Percentiles rank a stretch among this genome's conserved stretches.
These are phyloP conservation scores for Drosophila atripex DNA, from an alignment of 2,888 invertebrate genomes.

Conservation along the genomic window DNA sequence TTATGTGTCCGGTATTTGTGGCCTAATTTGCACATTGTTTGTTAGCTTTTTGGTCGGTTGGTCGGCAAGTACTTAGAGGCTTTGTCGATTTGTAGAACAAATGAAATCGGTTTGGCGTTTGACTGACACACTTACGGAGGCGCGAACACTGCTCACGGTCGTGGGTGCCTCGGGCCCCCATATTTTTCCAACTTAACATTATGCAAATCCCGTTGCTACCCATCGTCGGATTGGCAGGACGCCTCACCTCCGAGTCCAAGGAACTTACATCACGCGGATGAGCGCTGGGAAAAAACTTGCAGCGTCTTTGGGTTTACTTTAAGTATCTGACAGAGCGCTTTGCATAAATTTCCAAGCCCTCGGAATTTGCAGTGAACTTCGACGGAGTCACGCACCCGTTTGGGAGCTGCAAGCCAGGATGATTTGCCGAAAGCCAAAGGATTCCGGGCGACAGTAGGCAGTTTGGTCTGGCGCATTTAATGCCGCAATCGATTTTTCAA, in stretches of 20 bases:
- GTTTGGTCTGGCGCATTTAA: constrained; percentile 60
- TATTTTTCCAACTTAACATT: neutral
- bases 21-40: constrained; percentile 43
- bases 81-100: constrained; percentile 32
- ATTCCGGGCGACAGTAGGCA: constrained; percentile 70
- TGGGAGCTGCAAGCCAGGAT: constrained; percentile 52
- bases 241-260: neutral
- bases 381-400: constrained; percentile 72
- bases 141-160: neutral
- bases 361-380: constrained; percentile 60
- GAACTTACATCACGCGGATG: constrained; percentile 29
- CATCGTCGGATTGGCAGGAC: constrained; percentile 12
- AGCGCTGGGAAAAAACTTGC: constrained; percentile 36
- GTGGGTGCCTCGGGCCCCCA: neutral
- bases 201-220: constrained; percentile 33
- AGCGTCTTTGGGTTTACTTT: constrained; percentile 67
- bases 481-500: constrained; percentile 77
- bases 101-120: constrained; percentile 9
- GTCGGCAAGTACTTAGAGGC: constrained; percentile 25
- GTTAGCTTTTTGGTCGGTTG: constrained; percentile 36
- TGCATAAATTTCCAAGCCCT: constrained; percentile 67
- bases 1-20: constrained; percentile 9
- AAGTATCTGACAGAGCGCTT: constrained; percentile 75
- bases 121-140: neutral
- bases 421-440: constrained; percentile 78